phyloP scores from a whole-genome alignment of 2,888 invertebrate species.

The Meliscaeva auricollis region DNA sequence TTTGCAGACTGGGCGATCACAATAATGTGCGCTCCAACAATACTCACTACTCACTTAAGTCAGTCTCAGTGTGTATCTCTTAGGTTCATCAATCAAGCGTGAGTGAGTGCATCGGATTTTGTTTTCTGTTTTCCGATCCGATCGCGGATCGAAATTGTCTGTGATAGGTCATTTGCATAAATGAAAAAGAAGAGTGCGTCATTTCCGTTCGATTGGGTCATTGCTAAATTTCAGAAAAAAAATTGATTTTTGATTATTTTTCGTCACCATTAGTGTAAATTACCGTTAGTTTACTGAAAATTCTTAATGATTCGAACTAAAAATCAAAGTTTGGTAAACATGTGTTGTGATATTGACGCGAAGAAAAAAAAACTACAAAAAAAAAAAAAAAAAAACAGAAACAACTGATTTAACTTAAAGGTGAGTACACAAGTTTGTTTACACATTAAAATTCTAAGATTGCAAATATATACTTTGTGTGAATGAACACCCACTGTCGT shows the following conservation, averaged over 20 bases:
- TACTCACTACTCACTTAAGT: constrained; percentile 57
- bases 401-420: constrained; percentile 25
- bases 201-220: constrained; percentile 66
- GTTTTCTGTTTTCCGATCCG: constrained; percentile 23
- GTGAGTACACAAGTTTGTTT: constrained; percentile 62
- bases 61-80: constrained; percentile 74
- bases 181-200: constrained; percentile 66
- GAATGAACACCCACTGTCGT: constrained; percentile 31
- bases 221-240: constrained; percentile 48
- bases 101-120: constrained; percentile 72
- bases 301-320: constrained; percentile 33
- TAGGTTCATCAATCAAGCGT: constrained; percentile 75
- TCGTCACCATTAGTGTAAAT: constrained; percentile 1
- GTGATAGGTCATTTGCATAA: constrained; percentile 66
- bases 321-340: constrained; percentile 56
- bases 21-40: constrained; percentile 44
- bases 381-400: neutral
- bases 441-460: constrained; percentile 25
- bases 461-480: neutral
- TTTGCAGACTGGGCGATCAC: constrained; percentile 58
- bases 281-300: constrained; percentile 2
- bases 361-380: neutral
- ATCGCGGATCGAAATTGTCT: constrained; percentile 29
- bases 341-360: constrained; percentile 36
- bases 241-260: constrained; percentile 43